Evolutionary conservation across 2,888 invertebrate genomes (phyloP).

Genomic region (Trichogramma dendrolimi): DNA sequence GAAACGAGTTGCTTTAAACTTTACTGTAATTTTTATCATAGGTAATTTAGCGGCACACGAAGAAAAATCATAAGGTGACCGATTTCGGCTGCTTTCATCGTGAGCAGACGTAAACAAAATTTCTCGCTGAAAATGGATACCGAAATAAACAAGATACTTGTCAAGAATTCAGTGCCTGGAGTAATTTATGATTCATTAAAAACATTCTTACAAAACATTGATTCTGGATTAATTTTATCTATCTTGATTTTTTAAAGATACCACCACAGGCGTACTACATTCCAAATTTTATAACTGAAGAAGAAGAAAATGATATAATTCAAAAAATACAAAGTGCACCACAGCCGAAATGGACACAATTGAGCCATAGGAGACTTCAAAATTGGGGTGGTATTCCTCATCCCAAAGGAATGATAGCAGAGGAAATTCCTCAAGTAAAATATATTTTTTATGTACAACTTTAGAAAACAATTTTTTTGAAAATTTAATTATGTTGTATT

Average conservation of each 20-base stretch:
- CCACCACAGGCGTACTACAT: conserved; percentile 73
- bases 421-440: conserved; percentile 65
- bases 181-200: too few species aligned
- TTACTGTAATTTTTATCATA: too few species aligned
- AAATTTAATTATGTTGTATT: conserved; percentile 4
- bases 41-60: too few species aligned
- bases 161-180: too few species aligned
- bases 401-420: conserved; percentile 87
- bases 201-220: too few species aligned
- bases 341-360: conserved; percentile 92
- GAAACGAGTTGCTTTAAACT: too few species aligned
- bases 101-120: too few species aligned
- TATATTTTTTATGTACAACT: background rate
- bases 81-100: too few species aligned
- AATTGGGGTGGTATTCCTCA: conserved; percentile 97
- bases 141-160: too few species aligned
- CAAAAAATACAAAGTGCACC: conserved; percentile 74
- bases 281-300: conserved; percentile 76
- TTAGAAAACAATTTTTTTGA: conserved; percentile 12
- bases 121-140: too few species aligned
- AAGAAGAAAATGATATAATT: conserved; percentile 69
- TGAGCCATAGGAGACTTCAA: conserved; percentile 86
- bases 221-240: too few species aligned
- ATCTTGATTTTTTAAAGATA: conserved; percentile 31
- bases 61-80: too few species aligned